Percentiles rank a stretch among this genome's conserved stretches.
phyloP scores from a whole-genome alignment of 2,888 invertebrate genomes.

The Scotopteryx bipunctaria region DNA sequence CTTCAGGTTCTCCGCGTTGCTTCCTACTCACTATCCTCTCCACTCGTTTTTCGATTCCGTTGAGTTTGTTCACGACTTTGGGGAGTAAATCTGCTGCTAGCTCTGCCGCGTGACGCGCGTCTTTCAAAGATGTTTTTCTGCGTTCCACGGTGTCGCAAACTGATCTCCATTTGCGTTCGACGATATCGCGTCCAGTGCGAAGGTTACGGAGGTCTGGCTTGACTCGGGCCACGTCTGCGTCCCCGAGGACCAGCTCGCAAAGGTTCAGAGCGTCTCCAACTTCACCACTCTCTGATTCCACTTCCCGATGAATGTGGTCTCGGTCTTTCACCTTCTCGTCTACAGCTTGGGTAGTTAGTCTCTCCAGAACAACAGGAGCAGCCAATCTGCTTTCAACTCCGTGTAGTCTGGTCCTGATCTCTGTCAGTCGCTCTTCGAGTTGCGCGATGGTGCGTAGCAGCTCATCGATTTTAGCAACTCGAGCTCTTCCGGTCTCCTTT shows the following conservation, averaged over 20 bases:
- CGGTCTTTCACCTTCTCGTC: constrained; percentile 88
- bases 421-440: constrained; percentile 88
- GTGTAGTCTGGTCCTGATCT: constrained; percentile 88
- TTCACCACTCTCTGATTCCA: constrained; percentile 90
- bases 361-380: constrained; percentile 86
- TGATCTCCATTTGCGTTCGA: constrained; percentile 91
- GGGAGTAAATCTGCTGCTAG: constrained; percentile 85
- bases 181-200: constrained; percentile 85
- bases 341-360: constrained; percentile 85
- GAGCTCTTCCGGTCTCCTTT: constrained; percentile 85
- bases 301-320: constrained; percentile 88
- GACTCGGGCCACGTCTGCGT: constrained; percentile 88
- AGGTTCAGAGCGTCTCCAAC: constrained; percentile 91
- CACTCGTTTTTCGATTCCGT: constrained; percentile 83
- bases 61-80: constrained; percentile 85
- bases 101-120: constrained; percentile 85
- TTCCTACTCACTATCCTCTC: constrained; percentile 77
- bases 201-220: constrained; percentile 88
- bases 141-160: constrained; percentile 89
- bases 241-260: constrained; percentile 89
- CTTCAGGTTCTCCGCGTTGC: constrained; percentile 69
- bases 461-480: constrained; percentile 88
- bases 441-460: constrained; percentile 87
- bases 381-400: constrained; percentile 88
- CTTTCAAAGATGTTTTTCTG: constrained; percentile 72